Base-by-base conservation (phyloP, 2,113 vertebrate species). In the Leiothrix lutea region DNA sequence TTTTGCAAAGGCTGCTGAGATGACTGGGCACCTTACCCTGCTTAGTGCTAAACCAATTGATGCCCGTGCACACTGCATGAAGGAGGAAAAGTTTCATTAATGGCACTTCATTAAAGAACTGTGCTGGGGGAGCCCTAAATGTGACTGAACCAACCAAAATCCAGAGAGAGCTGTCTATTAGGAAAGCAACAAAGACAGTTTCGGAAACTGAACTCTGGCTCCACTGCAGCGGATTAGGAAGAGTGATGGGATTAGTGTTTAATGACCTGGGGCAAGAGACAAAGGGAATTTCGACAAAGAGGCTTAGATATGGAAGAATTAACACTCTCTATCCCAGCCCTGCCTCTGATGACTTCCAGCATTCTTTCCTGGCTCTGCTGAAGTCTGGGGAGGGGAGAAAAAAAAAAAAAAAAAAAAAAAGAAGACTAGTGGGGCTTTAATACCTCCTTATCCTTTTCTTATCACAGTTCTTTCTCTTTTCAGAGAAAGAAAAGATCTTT, bases 161-260 rank as follows among this genome's bases (percentile, higher is more conserved):
- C 98, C 97, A 94, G 98, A 98, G 98, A 94, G n/a, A 95, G 97
- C 98, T 98, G 98, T 98, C 98, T 98, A 98, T 98, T 98, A 98
- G 97, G 96, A 96, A 96, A 95, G 96, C 97, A 98, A 98, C 98
- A 99, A 98, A 98, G 98, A 97, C 98, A 97, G 98, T 98, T 98
- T 99, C 98, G 96, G 98, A 98, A 98, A 98, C 98, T 97, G 95
- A 98, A 98, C 98, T 98, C 98, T 98, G 97, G 98, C 98, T 98
- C 97, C 94, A 98, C 98, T 98, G 98, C 98, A 96, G 98, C 98
- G 99, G 99, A 99, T 99, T 99, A 99, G 98, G 98, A 98, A 98
- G 98, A 98, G 98, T 99, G 99, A 99, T 99, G 99, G 99, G 99
- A 99, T 99, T 99, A 99, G 99, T 99, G 99, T 99, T 99, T 99